These are phyloP conservation scores for Dorcus hopei DNA, from an alignment of 2,888 invertebrate genomes.

Conservation along the genomic window DNA sequence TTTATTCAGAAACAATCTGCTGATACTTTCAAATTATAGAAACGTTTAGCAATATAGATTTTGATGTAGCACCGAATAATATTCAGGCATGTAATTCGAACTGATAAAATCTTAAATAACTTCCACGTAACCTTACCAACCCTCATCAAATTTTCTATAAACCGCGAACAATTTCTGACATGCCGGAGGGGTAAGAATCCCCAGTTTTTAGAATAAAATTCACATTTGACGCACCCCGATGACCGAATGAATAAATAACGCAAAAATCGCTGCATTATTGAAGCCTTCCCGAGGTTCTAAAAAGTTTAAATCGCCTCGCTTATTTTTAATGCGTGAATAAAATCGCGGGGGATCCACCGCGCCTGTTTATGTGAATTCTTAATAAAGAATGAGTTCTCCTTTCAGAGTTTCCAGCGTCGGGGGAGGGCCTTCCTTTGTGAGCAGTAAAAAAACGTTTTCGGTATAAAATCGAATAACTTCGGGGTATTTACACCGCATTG, in stretches of 20 bases:
- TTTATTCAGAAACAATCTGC: no score
- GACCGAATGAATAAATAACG: constrained; percentile 21
- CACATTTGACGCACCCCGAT: constrained; percentile 39
- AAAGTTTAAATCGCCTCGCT: no score
- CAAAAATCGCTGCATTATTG: neutral
- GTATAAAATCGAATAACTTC: constrained; percentile 49
- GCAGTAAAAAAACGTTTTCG: constrained; percentile 40
- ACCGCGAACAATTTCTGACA: constrained; percentile 50
- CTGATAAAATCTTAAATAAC: constrained; percentile 7
- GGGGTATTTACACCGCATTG: constrained; percentile 46
- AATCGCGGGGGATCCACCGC: no score
- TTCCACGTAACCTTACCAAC: constrained; percentile 19
- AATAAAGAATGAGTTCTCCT: no score
- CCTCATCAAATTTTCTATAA: constrained; percentile 48
- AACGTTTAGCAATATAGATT: no score
- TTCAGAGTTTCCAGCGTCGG: no score
- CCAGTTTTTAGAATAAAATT: constrained; percentile 35
- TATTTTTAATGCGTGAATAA: no score
- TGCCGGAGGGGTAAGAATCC: constrained; percentile 38
- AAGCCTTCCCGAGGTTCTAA: no score
- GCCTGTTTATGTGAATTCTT: no score
- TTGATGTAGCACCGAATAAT: neutral
- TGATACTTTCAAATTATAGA: no score
- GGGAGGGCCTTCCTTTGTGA: neutral
- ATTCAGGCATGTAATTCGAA: constrained; percentile 10